phyloP scores from a whole-genome alignment of 2,888 invertebrate species.

The Dryocosmus kuriphilus region DNA sequence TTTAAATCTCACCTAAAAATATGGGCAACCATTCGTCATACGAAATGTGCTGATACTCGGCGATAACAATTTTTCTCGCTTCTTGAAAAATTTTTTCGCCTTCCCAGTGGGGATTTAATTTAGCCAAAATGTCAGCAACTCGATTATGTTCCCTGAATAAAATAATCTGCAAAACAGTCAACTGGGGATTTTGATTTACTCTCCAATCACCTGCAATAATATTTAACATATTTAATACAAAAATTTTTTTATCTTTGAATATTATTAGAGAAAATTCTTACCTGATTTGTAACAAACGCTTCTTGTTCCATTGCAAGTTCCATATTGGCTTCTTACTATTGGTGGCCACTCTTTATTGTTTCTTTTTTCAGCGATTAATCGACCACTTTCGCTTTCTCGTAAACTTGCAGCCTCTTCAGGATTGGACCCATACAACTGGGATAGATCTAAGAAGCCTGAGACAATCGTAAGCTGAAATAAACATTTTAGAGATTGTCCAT shows the following conservation, averaged over 20 bases:
- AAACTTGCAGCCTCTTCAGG: conserved; percentile 83
- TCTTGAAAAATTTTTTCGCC: conserved; percentile 88
- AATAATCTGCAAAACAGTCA: conserved; percentile 86
- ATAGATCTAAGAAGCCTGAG: conserved; percentile 87
- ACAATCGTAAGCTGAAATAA: conserved; percentile 81
- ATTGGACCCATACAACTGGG: conserved; percentile 89
- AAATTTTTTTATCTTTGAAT: too few species aligned
- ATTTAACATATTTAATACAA: background rate
- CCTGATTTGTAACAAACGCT: conserved; percentile 89
- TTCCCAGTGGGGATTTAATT: conserved; percentile 86
- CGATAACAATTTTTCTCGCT: conserved; percentile 85
- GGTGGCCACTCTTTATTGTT: conserved; percentile 86
- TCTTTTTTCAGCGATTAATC: conserved; percentile 81
- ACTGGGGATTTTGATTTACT: conserved; percentile 88
- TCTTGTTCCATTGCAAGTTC: conserved; percentile 82
- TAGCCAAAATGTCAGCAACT: conserved; percentile 81
- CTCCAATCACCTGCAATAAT: conserved; percentile 83
- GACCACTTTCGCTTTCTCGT: conserved; percentile 84
- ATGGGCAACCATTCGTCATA: conserved; percentile 91
- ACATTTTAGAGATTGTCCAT: background rate
- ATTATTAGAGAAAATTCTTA: conserved; percentile 71
- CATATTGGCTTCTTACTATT: conserved; percentile 81
- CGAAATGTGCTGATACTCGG: conserved; percentile 87
- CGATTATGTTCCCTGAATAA: conserved; percentile 91
- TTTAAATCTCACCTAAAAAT: conserved; percentile 81